Conservation (phyloP, 1,140 invertebrate species). For the Parapsyche elsis region DNA sequence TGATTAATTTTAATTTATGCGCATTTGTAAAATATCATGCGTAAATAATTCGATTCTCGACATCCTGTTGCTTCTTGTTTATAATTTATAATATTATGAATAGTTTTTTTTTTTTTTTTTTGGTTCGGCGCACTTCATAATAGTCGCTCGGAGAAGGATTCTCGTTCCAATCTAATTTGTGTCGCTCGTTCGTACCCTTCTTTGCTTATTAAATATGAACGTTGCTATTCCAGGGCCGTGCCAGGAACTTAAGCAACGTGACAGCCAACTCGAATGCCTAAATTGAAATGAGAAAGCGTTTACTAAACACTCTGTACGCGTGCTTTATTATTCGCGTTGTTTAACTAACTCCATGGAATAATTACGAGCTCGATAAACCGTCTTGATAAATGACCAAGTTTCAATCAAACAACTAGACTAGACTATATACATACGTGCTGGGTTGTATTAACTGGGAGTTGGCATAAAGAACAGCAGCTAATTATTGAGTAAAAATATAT, state of each 20-base stretch:
- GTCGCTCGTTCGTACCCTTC: conserved; percentile 5
- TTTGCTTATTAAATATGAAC: conserved; percentile 51
- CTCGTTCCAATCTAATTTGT: neutral
- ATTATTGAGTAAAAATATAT: too few relatives aligned
- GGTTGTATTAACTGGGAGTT: too few relatives aligned
- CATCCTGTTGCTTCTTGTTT: too few relatives aligned
- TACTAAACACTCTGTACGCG: neutral
- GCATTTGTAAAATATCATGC: too few relatives aligned
- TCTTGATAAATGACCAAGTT: neutral
- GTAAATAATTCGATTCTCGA: too few relatives aligned
- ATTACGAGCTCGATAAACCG: neutral
- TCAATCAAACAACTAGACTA: too few relatives aligned
- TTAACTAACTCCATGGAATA: neutral
- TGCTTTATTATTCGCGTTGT: neutral
- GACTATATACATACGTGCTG: too few relatives aligned
- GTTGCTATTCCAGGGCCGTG: conserved; percentile 4
- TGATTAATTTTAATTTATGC: too few relatives aligned
- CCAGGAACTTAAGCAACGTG: conserved; percentile 29
- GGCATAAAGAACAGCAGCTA: too few relatives aligned
- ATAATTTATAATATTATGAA: neutral
- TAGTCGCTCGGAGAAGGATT: neutral
- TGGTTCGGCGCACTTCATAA: neutral
- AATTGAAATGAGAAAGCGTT: conserved; percentile 18
- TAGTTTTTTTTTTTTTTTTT: neutral
- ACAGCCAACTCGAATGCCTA: conserved; percentile 9